Evolutionary conservation across 2,888 invertebrate genomes (phyloP).

Genomic region (Eilema depressum): DNA sequence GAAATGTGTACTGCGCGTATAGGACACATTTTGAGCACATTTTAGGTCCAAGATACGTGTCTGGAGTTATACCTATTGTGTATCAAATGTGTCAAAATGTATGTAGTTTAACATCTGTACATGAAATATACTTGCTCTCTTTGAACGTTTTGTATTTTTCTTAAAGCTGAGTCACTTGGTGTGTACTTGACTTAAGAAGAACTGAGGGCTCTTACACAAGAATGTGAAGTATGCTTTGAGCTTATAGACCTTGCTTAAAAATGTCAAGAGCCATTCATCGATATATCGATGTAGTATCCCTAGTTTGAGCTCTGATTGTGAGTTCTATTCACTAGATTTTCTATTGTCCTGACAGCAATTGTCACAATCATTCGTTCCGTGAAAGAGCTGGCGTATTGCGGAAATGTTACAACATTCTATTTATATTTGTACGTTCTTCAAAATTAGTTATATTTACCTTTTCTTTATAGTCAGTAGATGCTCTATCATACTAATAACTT

Average conservation of each 20-base stretch:
- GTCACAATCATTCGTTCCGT: background rate
- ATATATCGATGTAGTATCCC: constrained; percentile 12
- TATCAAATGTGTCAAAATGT: no score
- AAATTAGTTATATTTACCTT: background rate
- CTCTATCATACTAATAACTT: no score
- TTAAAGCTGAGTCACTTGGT: background rate
- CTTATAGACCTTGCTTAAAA: constrained; percentile 13
- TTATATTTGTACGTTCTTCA: background rate
- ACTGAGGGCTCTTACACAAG: constrained; percentile 11
- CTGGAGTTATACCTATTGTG: no score
- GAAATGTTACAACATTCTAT: background rate
- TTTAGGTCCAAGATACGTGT: no score
- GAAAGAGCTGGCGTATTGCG: background rate
- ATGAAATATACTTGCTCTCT: no score
- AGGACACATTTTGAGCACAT: no score
- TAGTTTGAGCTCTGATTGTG: constrained; percentile 8
- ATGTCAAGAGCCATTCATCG: constrained; percentile 10
- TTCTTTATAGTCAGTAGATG: background rate
- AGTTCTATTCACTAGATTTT: constrained; percentile 13
- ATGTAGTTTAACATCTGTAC: no score
- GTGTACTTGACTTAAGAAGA: background rate
- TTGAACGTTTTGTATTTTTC: background rate
- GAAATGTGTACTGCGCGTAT: no score
- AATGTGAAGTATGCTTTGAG: constrained; percentile 10
- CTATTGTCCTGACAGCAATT: constrained; percentile 16